Evolutionary conservation across 2,888 invertebrate genomes (phyloP), one percentile per base, ranked within the genome.

Genomic region (Polyommatus iphigenia): DNA sequence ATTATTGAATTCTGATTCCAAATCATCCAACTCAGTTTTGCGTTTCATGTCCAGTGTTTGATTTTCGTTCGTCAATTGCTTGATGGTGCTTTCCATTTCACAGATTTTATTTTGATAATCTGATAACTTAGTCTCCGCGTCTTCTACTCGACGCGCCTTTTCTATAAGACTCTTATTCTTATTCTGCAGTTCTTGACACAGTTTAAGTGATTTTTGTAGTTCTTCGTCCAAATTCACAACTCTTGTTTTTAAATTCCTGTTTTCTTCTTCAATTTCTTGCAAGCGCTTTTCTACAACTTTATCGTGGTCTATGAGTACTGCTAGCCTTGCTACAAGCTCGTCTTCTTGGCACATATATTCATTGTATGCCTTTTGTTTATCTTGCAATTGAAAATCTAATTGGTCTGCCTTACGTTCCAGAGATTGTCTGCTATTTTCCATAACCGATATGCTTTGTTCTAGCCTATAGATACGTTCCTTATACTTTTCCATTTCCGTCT

Each of bases 271-370:
- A 1, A 95, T 90, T 82, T 95, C 95, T 81, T 95, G 91, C n/a
- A 96, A 85, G 79, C 97, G 90, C 82, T 96, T 95, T 78, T 95
- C 95, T 36, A 96, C 93, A 15, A 95, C 92, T 83, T 96, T 95
- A 81, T 97, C 96, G 78, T 95, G 95, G 41, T 95, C 94, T 78
- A 95, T 94, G 2, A 97, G 89, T 81, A 95, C 94, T 7, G 95
- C 94, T 77, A 97, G 90, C 78, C 96, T 95, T 81, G 95, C 92
- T 4, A 95, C 94, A 77, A 96, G 87, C 81, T 96, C 94, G 83
- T 96, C 95, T 88, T 96, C 96, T 80, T 95, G 94, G 81, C 94
- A 92, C 20, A 94, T 91, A 82, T 95, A 95, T 84, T 96, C 96
- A 80, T 92, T 92, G 78, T 94, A 94, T 80, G 94, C 93, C 79